These are phyloP conservation scores for Rhinogobio ventralis DNA, from an alignment of 2,797 vertebrate species.

Conservation along the genomic window DNA sequence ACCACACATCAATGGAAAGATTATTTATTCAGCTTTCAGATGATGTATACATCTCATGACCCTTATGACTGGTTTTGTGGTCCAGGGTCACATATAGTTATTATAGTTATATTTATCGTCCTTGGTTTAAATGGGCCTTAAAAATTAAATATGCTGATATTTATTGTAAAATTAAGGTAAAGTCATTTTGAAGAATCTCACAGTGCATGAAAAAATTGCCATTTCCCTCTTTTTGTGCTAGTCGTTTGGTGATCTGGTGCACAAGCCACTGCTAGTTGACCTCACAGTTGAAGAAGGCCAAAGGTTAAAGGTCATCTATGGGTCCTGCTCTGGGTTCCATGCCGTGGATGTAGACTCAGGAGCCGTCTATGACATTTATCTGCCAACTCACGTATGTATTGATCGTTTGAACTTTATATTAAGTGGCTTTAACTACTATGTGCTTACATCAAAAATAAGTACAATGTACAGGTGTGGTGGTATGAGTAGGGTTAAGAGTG, in stretches of 20 bases:
- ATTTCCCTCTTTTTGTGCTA: conserved; percentile 51
- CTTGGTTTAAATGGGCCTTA: no score
- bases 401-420: background rate
- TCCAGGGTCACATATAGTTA: background rate
- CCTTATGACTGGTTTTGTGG: no score
- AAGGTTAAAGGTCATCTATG: conserved; percentile 91
- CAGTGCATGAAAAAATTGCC: background rate
- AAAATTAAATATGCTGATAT: background rate
- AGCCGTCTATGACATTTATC: conserved; percentile 91
- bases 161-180: background rate
- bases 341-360: conserved; percentile 91
- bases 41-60: no score
- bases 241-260: conserved; percentile 89
- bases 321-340: conserved; percentile 88
- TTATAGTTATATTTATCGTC: background rate
- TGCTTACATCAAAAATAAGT: no score
- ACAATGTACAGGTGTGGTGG: no score
- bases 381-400: conserved; percentile 87
- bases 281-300: conserved; percentile 91
- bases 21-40: no score
- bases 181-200: background rate
- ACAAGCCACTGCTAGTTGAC: conserved; percentile 90
- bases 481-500: no score
- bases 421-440: no score
- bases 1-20: no score